phyloP scores from a whole-genome alignment of 1,140 invertebrate species.

The Bombus turneri region DNA sequence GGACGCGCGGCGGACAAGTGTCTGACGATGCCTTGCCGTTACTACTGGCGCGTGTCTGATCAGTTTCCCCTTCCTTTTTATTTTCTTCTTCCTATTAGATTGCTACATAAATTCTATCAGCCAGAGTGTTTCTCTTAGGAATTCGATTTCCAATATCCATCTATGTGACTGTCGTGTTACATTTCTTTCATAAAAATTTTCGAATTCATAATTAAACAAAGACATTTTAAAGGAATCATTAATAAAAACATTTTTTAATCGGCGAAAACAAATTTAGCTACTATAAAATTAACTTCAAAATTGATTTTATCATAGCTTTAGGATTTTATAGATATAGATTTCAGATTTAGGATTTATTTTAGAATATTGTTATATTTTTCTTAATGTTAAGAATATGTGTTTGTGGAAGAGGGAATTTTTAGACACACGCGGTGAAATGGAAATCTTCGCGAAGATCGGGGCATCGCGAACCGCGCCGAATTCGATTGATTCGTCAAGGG shows the following conservation, averaged over 20 bases:
- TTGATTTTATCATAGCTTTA: background rate
- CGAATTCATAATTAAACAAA: too few species aligned
- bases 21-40: slow-evolving; percentile 54
- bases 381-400: too few species aligned
- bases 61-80: slow-evolving; percentile 4
- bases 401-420: background rate
- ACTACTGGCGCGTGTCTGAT: slow-evolving; percentile 58
- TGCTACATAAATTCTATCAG: background rate
- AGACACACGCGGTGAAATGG: background rate
- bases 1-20: slow-evolving; percentile 33
- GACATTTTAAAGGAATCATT: too few species aligned
- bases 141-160: background rate
- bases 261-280: too few species aligned
- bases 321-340: background rate
- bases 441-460: background rate
- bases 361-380: background rate
- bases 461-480: background rate
- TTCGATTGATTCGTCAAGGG: slow-evolving; percentile 16
- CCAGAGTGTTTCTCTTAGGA: background rate
- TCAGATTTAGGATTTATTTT: background rate
- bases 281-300: background rate
- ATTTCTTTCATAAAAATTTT: too few species aligned
- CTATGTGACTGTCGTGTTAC: too few species aligned
- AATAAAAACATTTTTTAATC: too few species aligned
- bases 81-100: background rate